Evolutionary conservation across 2,797 vertebrate genomes (phyloP).

Genomic region (Melanotaenia parkinsoni): DNA sequence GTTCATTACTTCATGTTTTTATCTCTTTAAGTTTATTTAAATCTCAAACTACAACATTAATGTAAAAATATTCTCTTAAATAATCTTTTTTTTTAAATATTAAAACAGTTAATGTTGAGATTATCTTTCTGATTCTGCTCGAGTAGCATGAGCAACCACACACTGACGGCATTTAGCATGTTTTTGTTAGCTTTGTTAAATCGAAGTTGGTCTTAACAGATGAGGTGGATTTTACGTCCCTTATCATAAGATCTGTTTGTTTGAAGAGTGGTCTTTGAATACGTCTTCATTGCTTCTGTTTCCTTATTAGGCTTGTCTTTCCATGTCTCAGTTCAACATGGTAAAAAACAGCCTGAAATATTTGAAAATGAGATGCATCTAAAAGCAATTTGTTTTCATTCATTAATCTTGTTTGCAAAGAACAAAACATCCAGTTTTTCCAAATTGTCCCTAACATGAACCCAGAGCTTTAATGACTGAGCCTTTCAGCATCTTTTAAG

Average conservation of each 20-base stretch:
- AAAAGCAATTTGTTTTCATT: conserved; percentile 35
- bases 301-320: conserved; percentile 39
- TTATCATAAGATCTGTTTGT: conserved; percentile 6
- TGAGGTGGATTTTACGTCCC: neutral
- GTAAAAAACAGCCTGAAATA: conserved; percentile 28
- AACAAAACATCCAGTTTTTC: conserved; percentile 33
- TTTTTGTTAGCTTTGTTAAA: neutral
- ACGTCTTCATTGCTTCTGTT: conserved; percentile 3
- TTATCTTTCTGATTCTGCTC: neutral
- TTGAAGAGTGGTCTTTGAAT: conserved; percentile 11
- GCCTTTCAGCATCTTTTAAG: conserved; percentile 43
- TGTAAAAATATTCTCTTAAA: conserved; percentile 14
- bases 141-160: neutral
- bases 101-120: neutral
- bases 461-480: conserved; percentile 39
- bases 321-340: conserved; percentile 2
- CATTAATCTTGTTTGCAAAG: conserved; percentile 24
- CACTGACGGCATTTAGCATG: neutral
- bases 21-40: conserved; percentile 7
- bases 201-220: neutral
- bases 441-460: conserved; percentile 38
- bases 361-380: conserved; percentile 38
- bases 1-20: neutral
- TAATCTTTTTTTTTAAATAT: conserved; percentile 3
- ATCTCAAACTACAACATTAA: conserved; percentile 19